These are phyloP conservation scores for Kryphioiulus occultus DNA, from an alignment of 2,888 invertebrate species.

Conservation along the genomic window DNA sequence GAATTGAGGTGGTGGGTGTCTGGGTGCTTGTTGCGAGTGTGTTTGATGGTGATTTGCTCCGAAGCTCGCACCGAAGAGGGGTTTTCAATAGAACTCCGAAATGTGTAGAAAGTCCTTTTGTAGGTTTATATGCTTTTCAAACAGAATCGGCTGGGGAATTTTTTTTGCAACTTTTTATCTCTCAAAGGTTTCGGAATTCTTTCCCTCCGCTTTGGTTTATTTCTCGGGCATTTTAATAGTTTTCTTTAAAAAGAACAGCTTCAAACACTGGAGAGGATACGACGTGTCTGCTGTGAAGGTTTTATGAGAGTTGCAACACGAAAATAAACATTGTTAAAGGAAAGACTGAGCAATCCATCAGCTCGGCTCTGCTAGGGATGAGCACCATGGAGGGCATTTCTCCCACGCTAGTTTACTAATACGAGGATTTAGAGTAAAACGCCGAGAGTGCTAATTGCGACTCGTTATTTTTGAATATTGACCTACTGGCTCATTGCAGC, in stretches of 20 bases:
- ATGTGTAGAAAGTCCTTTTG: neutral
- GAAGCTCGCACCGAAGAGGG: neutral
- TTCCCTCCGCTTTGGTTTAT: neutral
- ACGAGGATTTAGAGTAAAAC: neutral
- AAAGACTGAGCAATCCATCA: neutral
- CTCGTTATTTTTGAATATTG: neutral
- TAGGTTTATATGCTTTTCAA: constrained; percentile 36
- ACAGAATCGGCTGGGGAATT: neutral
- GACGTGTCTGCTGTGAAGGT: constrained; percentile 42
- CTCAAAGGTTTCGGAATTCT: neutral
- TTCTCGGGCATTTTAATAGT: constrained; percentile 34
- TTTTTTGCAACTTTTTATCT: neutral
- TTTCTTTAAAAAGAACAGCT: constrained; percentile 21
- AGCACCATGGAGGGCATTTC: neutral
- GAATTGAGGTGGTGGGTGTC: neutral
- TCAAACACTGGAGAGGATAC: neutral
- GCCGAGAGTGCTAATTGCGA: neutral
- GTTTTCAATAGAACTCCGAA: neutral
- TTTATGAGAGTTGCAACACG: constrained; percentile 45
- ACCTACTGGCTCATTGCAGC: no score
- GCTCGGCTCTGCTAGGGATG: neutral
- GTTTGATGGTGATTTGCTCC: neutral
- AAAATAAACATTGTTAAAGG: constrained; percentile 47
- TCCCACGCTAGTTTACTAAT: neutral
- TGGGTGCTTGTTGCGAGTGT: neutral